Percentiles rank a stretch among this genome's conserved stretches.
Evolutionary conservation across 37 sponge, comb jelly and placozoan species (phyloP).

Genomic region (Amphimedon queenslandica): DNA sequence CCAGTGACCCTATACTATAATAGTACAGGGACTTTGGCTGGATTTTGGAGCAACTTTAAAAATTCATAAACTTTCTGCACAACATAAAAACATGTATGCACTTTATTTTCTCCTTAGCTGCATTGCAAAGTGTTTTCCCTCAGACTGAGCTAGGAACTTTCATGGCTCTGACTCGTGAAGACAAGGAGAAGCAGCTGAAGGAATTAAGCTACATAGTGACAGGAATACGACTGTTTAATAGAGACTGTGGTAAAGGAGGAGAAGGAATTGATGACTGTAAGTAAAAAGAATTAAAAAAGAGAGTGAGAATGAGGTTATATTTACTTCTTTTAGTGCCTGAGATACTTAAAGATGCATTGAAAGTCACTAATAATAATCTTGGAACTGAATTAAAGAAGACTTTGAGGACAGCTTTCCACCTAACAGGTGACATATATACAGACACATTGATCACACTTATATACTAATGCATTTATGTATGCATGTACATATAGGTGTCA

Average conservation of each 20-base stretch:
- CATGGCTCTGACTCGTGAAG: slow-evolving; percentile 77
- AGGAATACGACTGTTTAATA: slow-evolving; percentile 96
- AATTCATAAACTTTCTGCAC: too few relatives aligned
- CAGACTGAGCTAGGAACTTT: slow-evolving; percentile 96
- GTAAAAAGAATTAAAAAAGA: slow-evolving; percentile 29
- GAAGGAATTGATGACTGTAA: slow-evolving; percentile 96
- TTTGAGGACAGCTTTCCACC: slow-evolving; percentile 31
- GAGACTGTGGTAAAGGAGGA: slow-evolving; percentile 95
- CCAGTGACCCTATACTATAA: too few relatives aligned
- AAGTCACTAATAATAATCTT: slow-evolving; percentile 64
- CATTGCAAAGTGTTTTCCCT: slow-evolving; percentile 98
- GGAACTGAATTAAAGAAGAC: slow-evolving; percentile 69
- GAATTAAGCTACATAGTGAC: slow-evolving; percentile 92
- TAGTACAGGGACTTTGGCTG: too few relatives aligned
- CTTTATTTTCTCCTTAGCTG: slow-evolving; percentile 76
- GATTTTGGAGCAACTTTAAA: too few relatives aligned
- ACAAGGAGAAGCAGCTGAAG: slow-evolving; percentile 88
- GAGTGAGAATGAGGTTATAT: neutral
- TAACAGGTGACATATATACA: slow-evolving; percentile 50
- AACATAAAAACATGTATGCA: too few relatives aligned
- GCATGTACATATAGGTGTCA: slow-evolving; percentile 30
- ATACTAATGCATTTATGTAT: neutral
- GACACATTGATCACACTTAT: neutral
- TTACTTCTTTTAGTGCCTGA: slow-evolving; percentile 53
- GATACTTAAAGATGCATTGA: slow-evolving; percentile 83